Evolutionary conservation across 2,797 vertebrate genomes (phyloP).

Genomic region (Gymnocypris eckloni): DNA sequence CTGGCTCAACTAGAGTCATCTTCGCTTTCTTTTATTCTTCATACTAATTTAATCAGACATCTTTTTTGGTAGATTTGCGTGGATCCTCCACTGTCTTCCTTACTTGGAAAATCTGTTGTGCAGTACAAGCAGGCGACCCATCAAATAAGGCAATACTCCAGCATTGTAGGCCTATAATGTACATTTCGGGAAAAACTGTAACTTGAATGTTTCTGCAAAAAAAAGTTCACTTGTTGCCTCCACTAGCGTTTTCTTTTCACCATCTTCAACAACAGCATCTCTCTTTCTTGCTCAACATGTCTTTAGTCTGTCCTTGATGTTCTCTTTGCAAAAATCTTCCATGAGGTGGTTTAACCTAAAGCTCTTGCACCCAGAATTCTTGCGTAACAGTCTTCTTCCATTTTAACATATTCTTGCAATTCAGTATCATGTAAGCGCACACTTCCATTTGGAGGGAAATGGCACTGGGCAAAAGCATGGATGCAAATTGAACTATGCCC

Average conservation of each 20-base stretch:
- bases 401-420: background rate
- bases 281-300: background rate
- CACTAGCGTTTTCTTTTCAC: conserved; percentile 16
- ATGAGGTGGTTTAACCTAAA: conserved; percentile 19
- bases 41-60: conserved; percentile 29
- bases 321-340: conserved; percentile 41
- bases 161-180: conserved; percentile 66
- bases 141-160: conserved; percentile 75
- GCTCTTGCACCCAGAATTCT: conserved; percentile 28
- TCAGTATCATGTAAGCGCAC: background rate
- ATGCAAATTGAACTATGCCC: background rate
- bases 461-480: background rate
- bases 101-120: conserved; percentile 40
- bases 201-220: conserved; percentile 76
- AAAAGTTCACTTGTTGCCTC: conserved; percentile 47
- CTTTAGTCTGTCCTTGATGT: background rate
- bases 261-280: background rate
- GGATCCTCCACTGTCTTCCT: conserved; percentile 69
- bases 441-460: conserved; percentile 7
- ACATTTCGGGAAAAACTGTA: conserved; percentile 67
- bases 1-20: conserved; percentile 68
- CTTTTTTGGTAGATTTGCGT: conserved; percentile 3
- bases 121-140: conserved; percentile 63
- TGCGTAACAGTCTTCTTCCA: background rate
- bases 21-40: conserved; percentile 70